Evolutionary conservation across 2,797 vertebrate genomes (phyloP).

Genomic region (Sebastes vulpes): DNA sequence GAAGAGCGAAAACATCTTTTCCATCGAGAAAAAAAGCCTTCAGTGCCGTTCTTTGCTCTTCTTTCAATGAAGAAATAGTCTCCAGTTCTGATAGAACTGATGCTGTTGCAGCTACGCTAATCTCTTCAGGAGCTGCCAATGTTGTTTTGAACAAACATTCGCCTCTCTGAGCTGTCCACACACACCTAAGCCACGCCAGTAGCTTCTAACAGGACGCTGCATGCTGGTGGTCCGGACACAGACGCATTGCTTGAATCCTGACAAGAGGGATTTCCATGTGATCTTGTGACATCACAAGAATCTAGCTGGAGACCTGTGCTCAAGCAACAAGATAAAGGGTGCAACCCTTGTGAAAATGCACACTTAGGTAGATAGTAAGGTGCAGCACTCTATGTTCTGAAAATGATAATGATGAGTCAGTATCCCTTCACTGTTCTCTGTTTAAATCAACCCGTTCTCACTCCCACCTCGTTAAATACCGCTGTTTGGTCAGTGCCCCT

Average conservation of each 20-base stretch:
- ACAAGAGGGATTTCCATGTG: no score
- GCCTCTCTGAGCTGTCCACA: not conserved
- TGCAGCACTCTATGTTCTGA: not conserved
- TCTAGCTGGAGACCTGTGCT: not conserved
- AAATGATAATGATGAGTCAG: not conserved
- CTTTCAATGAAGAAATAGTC: no score
- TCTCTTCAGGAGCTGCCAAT: not conserved
- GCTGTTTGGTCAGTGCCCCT: no score
- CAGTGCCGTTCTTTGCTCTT: no score
- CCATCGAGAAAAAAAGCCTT: no score
- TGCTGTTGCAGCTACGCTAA: not conserved
- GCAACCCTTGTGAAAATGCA: not conserved
- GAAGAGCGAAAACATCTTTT: no score
- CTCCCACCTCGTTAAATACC: no score
- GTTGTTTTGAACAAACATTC: not conserved
- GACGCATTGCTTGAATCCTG: no score
- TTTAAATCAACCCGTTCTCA: not conserved
- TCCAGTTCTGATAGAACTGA: no score
- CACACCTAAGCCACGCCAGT: no score
- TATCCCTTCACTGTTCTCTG: not conserved
- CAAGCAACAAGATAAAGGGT: not conserved
- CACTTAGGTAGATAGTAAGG: not conserved
- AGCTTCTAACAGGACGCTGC: no score
- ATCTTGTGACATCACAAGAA: not conserved
- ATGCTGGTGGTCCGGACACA: no score